phyloP scores from a whole-genome alignment of 2,888 invertebrate species.

The Halictus quadricinctus region DNA sequence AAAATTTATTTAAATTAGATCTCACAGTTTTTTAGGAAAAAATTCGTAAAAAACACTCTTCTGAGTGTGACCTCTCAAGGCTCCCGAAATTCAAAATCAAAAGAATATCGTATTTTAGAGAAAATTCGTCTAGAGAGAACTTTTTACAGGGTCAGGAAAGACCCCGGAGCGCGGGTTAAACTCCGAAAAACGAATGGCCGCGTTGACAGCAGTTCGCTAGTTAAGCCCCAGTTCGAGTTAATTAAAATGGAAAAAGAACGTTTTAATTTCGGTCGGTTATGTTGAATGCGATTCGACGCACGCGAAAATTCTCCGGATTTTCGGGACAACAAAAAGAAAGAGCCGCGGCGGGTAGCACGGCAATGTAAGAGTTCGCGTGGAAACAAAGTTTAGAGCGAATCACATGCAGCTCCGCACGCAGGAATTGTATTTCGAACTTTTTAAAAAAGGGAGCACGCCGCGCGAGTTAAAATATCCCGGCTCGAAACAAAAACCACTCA shows the following conservation, averaged over 20 bases:
- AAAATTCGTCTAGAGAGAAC: background rate
- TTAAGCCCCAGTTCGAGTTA: background rate
- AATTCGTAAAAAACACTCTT: too few species aligned
- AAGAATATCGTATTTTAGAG: background rate
- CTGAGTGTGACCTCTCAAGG: background rate
- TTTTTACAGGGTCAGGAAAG: background rate
- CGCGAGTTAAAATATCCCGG: conserved; percentile 8
- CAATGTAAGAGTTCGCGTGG: conserved; percentile 2
- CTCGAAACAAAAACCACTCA: conserved; percentile 10
- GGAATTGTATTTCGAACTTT: conserved; percentile 15
- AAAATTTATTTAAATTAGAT: too few species aligned
- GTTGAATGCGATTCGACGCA: background rate
- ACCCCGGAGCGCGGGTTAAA: background rate
- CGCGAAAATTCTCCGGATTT: background rate
- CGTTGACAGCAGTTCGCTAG: background rate
- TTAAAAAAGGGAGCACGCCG: conserved; percentile 2
- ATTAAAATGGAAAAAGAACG: background rate
- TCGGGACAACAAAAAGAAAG: background rate
- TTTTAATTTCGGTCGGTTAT: background rate
- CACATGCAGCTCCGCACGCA: conserved; percentile 15
- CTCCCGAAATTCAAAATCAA: background rate
- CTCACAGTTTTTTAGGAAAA: too few species aligned
- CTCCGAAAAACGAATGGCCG: background rate
- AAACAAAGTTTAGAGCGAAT: conserved; percentile 9
- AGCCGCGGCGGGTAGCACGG: background rate